Percentiles rank a stretch among this genome's conserved stretches.
Conservation (phyloP, 2,888 invertebrate species). For the Lomographa bimaculata region DNA sequence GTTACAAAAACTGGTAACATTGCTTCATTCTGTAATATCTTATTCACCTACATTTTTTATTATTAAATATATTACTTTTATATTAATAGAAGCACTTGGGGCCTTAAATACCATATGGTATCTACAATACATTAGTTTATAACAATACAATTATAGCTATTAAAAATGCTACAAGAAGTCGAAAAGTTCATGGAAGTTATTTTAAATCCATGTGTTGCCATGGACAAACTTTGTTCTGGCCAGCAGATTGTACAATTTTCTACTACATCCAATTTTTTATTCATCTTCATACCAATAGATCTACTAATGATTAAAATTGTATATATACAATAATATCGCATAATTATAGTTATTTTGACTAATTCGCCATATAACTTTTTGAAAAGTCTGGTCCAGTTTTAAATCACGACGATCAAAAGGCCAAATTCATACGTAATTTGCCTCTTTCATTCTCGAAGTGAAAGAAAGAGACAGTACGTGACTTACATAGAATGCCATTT, state of each 20-base stretch:
- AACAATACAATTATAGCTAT: conserved; percentile 5
- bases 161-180: conserved; percentile 33
- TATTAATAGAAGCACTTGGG: conserved; percentile 50
- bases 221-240: conserved; percentile 49
- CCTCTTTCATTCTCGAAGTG: conserved; percentile 2
- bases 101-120: conserved; percentile 45
- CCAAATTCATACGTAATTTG: conserved; percentile 1
- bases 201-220: conserved; percentile 34
- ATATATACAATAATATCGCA: conserved; percentile 26
- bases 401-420: not conserved
- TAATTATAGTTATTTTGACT: conserved; percentile 13
- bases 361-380: conserved; percentile 1
- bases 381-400: conserved; percentile 14
- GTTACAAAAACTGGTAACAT: too few species aligned
- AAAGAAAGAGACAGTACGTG: conserved; percentile 4
- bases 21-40: conserved; percentile 1
- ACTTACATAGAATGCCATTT: too few species aligned
- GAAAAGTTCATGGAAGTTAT: conserved; percentile 61
- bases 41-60: conserved; percentile 3
- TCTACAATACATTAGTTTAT: conserved; percentile 13
- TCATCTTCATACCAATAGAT: conserved; percentile 15
- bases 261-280: too few species aligned
- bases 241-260: conserved; percentile 51
- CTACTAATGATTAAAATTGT: conserved; percentile 22
- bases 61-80: conserved; percentile 16